phyloP scores from a whole-genome alignment of 2,113 vertebrate genomes.

The Himantopus leucocephalus region DNA sequence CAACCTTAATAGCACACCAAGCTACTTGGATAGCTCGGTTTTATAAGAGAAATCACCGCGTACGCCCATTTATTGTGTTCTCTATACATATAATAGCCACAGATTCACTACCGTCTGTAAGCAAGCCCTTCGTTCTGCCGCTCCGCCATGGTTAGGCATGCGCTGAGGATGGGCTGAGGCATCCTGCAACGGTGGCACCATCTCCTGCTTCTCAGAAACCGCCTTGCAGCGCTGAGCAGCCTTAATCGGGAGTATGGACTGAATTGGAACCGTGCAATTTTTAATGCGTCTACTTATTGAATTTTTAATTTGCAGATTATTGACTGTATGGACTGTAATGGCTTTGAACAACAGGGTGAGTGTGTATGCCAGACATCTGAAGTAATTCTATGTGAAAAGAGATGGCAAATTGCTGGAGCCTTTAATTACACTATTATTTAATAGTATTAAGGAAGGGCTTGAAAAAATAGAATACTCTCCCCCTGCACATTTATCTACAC shows the following conservation, averaged over 20 bases:
- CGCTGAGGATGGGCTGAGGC: not conserved
- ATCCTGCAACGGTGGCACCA: not conserved
- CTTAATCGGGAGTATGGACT: not conserved
- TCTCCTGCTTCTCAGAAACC: slow-evolving; percentile 14
- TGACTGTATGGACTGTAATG: slow-evolving; percentile 70
- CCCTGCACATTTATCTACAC: not conserved
- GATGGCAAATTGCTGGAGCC: slow-evolving; percentile 52
- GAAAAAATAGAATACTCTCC: not conserved
- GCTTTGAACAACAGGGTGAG: slow-evolving; percentile 69
- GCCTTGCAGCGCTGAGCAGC: not conserved
- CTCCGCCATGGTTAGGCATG: rapidly evolving
- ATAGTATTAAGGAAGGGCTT: not conserved
- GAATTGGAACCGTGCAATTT: slow-evolving; percentile 51
- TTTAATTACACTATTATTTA: slow-evolving; percentile 68
- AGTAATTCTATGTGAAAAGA: slow-evolving; percentile 56
- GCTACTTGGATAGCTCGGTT: not conserved
- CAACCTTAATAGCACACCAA: not conserved
- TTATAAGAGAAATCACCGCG: not conserved
- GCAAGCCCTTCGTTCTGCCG: not conserved
- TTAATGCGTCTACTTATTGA: slow-evolving; percentile 71
- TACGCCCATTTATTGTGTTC: not conserved
- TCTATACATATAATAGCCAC: not conserved
- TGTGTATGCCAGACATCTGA: slow-evolving; percentile 50
- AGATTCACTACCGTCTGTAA: not conserved
- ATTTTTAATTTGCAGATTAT: slow-evolving; percentile 82